These are phyloP conservation scores for Varroa destructor DNA, from an alignment of 1,140 invertebrate species.

Conservation along the genomic window DNA sequence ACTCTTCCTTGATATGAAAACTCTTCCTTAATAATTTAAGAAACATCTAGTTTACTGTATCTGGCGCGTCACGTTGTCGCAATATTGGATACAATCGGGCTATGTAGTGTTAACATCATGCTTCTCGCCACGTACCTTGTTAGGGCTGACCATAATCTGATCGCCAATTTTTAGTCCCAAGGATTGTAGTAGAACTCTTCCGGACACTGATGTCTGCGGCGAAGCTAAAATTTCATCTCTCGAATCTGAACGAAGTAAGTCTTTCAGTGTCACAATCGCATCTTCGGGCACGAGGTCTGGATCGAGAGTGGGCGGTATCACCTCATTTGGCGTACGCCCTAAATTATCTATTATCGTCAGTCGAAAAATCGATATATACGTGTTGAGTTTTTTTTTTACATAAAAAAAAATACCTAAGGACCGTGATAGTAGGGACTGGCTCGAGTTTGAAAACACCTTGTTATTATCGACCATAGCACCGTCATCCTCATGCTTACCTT, in stretches of 20 bases:
- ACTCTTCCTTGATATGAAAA: too few species aligned
- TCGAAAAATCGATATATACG: conserved; percentile 20
- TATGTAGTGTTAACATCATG: too few species aligned
- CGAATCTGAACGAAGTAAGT: background rate
- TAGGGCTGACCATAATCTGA: conserved; percentile 41
- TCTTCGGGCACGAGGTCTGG: conserved; percentile 14
- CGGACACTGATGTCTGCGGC: conserved; percentile 38
- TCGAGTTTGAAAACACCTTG: too few species aligned
- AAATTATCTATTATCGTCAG: conserved; percentile 33
- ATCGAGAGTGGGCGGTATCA: conserved; percentile 8
- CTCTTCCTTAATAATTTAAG: too few species aligned
- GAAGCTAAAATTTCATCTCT: conserved; percentile 22
- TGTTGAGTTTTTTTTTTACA: background rate
- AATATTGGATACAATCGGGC: too few species aligned
- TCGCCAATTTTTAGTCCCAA: conserved; percentile 45
- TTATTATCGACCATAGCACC: too few species aligned
- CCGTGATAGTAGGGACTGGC: too few species aligned
- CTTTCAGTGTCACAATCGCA: conserved; percentile 18
- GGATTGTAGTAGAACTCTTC: conserved; percentile 44
- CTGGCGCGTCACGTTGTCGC: too few species aligned
- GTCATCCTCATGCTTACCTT: too few species aligned
- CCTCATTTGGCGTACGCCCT: conserved; percentile 26
- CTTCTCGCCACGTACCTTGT: conserved; percentile 37
- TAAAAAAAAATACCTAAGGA: too few species aligned
- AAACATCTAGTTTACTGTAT: too few species aligned